phyloP scores from a whole-genome alignment of 2,797 vertebrate genomes.

The Loriculus beryllinus region DNA sequence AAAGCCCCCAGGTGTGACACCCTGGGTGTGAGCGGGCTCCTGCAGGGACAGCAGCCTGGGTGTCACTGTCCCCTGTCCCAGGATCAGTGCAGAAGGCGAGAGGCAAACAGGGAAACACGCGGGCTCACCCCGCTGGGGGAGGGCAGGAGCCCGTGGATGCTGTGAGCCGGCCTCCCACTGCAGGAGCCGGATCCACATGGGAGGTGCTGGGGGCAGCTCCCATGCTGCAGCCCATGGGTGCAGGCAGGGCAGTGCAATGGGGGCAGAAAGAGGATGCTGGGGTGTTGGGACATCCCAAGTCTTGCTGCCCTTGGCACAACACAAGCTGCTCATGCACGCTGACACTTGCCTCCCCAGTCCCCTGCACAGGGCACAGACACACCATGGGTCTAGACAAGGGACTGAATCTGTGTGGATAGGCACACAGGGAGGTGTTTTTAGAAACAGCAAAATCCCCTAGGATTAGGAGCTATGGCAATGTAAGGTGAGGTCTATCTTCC shows the following conservation, averaged over 20 bases:
- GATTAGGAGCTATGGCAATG: neutral
- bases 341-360: accelerated
- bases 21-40: neutral
- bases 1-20: accelerated
- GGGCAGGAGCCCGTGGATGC: constrained; percentile 48
- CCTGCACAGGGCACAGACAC: accelerated
- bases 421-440: neutral
- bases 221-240: accelerated
- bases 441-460: neutral
- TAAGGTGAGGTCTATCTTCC: neutral
- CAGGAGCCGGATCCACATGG: neutral
- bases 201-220: neutral
- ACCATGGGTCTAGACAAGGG: neutral
- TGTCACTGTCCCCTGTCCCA: neutral
- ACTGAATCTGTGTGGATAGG: neutral
- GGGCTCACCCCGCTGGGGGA: constrained; percentile 24
- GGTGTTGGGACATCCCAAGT: accelerated
- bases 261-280: neutral
- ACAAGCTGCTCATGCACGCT: accelerated
- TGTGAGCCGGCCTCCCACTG: neutral
- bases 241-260: neutral
- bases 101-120: constrained; percentile 24
- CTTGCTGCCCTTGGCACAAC: neutral
- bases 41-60: neutral
- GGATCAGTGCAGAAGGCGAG: neutral